Evolutionary conservation across 2,888 invertebrate genomes (phyloP).

Genomic region (Stomorhina lunata): DNA sequence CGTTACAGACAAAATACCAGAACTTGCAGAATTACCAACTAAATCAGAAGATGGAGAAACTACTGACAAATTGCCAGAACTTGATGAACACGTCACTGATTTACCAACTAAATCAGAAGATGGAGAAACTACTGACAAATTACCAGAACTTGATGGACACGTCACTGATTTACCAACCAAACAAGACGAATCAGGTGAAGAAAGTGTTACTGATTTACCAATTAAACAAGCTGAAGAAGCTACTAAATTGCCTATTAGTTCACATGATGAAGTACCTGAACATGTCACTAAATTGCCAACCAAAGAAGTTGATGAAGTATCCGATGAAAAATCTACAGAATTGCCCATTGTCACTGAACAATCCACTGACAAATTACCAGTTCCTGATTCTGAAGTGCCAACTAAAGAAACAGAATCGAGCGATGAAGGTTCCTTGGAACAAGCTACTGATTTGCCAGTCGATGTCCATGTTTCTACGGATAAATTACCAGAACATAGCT

Average conservation of each 20-base stretch:
- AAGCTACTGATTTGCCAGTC: neutral
- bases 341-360: too few relatives aligned
- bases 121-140: too few relatives aligned
- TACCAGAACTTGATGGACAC: too few relatives aligned
- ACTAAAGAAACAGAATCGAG: too few relatives aligned
- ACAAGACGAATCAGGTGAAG: too few relatives aligned
- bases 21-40: too few relatives aligned
- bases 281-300: neutral
- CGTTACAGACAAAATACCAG: too few relatives aligned
- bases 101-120: too few relatives aligned
- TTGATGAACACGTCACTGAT: too few relatives aligned
- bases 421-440: conserved; percentile 11
- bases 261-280: conserved; percentile 18
- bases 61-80: too few relatives aligned
- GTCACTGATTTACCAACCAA: too few relatives aligned
- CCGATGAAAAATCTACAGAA: neutral
- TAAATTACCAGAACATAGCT: neutral
- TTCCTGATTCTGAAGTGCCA: neutral
- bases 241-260: conserved; percentile 1
- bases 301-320: neutral
- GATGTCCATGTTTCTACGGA: neutral
- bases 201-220: too few relatives aligned
- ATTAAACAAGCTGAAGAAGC: neutral
- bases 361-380: neutral
- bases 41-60: neutral